phyloP scores from a whole-genome alignment of 2,888 invertebrate species.

The Zonitis immaculata region DNA sequence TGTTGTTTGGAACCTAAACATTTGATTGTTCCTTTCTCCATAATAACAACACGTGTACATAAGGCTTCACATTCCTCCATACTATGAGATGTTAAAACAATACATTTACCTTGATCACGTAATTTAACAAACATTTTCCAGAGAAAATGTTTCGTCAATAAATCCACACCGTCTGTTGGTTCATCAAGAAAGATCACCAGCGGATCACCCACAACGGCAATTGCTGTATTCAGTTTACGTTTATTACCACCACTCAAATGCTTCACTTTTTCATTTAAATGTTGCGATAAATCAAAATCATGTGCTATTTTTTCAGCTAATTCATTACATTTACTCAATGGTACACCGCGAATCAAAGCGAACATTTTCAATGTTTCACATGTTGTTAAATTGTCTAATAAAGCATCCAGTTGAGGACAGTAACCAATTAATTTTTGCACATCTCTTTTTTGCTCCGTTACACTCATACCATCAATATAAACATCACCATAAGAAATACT shows the following conservation, averaged over 20 bases:
- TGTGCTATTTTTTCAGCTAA: conserved; percentile 43
- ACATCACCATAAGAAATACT: conserved; percentile 65
- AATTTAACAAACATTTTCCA: conserved; percentile 73
- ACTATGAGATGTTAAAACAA: too few species aligned
- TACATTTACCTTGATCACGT: too few species aligned
- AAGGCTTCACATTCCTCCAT: conserved; percentile 82
- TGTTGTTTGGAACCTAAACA: too few species aligned
- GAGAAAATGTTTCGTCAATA: conserved; percentile 71
- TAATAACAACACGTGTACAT: conserved; percentile 74
- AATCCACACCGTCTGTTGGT: conserved; percentile 68
- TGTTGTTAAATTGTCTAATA: conserved; percentile 54
- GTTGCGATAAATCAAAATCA: conserved; percentile 46
- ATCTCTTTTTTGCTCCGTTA: conserved; percentile 51
- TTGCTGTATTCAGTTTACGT: conserved; percentile 55
- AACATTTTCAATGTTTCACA: conserved; percentile 53
- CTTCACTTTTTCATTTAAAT: conserved; percentile 49
- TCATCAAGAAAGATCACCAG: conserved; percentile 53
- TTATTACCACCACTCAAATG: too few species aligned
- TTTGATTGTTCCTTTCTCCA: conserved; percentile 77
- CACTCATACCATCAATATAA: conserved; percentile 51
- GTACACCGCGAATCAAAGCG: conserved; percentile 50
- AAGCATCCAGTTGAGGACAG: conserved; percentile 56
- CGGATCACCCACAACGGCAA: conserved; percentile 55
- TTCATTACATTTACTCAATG: conserved; percentile 31
- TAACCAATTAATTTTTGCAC: conserved; percentile 57